Base-by-base conservation (phyloP, 23 tunicate species). In the Trididemnum nubilum region DNA sequence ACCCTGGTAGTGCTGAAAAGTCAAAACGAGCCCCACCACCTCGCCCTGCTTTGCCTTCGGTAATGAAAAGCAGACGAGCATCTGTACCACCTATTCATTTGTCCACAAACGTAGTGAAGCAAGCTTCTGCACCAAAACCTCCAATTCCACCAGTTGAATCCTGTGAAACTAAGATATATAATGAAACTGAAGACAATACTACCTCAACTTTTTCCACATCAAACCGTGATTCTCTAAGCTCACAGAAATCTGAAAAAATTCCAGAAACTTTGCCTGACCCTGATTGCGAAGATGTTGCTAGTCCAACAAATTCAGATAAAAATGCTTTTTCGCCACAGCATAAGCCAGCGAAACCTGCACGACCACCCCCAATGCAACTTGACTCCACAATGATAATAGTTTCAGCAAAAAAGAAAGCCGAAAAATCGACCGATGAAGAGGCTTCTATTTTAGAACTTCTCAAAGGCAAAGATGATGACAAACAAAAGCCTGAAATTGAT, bases 21-120 rank as follows among this genome's bases (percentile, higher is more conserved):
- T 69, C 88, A 12, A 75, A 64, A 25, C 61, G 67, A 22, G 64
- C 58, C 26, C 89, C 89, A 22, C 89, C 89, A 65, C 89, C 89
- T n/a, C 65, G 89, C 19, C 89, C 89, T 34, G 58, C 83, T 0
- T 25, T 77, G 15, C 89, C 89, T 2, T 2, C 78, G 31, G 83
- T 66, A 1, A 12, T 85, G 34, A 73, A 65, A 72, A 52, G 54
- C 1, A 81, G 88, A 39, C 90, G 81, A 19, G 0, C 82, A 0
- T 31, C 38, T 33, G 74, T 30, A 33, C 29, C 29, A 4, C 3
- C 3, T 67, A 33, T 33, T 67, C n/a, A 3, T 24, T 61, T 26
- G 18, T 24, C 67, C 3, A 21, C 67, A 21, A 24, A 24, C 26
- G 29, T 21, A 12, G 5, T 15, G 22, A 15, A 23, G 26, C 3